Percentiles rank a stretch among this genome's conserved stretches.
These are phyloP conservation scores for Typhlomys cinereus DNA, from an alignment of 2,113 vertebrate species.

Conservation along the genomic window DNA sequence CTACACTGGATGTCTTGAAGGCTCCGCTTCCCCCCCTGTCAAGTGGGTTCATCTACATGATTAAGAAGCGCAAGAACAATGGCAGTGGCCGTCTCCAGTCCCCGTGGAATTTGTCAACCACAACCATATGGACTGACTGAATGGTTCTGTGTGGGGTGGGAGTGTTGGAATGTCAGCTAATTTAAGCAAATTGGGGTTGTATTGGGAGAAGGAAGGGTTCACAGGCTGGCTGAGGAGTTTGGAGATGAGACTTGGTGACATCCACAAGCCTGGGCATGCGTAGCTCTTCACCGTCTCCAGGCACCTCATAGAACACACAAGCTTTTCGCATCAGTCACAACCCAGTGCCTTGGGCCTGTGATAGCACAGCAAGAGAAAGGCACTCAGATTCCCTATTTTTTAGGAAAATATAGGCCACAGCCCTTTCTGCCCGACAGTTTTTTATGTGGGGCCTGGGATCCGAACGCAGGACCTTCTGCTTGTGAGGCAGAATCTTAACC, in stretches of 20 bases:
- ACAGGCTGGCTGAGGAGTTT: not conserved
- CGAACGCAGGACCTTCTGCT: too few species aligned
- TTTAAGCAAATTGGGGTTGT: not conserved
- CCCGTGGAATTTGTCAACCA: not conserved
- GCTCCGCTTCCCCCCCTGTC: not conserved
- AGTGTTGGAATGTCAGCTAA: not conserved
- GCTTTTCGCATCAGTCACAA: rapidly evolving
- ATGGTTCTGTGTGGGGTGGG: not conserved
- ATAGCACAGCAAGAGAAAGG: not conserved
- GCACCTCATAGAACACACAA: rapidly evolving
- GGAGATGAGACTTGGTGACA: not conserved
- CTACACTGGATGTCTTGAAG: not conserved
- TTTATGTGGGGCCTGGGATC: too few species aligned
- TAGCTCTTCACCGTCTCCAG: not conserved
- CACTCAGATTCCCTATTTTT: not conserved
- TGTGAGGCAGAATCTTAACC: too few species aligned
- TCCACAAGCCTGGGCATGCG: not conserved
- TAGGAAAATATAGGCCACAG: not conserved
- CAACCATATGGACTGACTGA: rapidly evolving
- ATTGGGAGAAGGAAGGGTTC: not conserved
- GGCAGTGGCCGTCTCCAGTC: not conserved
- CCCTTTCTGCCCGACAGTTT: too few species aligned
- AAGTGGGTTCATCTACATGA: not conserved
- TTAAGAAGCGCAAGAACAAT: too few species aligned
- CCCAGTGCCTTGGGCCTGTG: not conserved